Base-by-base conservation (phyloP, 2,113 vertebrate species). In the Callocephalon fimbriatum region DNA sequence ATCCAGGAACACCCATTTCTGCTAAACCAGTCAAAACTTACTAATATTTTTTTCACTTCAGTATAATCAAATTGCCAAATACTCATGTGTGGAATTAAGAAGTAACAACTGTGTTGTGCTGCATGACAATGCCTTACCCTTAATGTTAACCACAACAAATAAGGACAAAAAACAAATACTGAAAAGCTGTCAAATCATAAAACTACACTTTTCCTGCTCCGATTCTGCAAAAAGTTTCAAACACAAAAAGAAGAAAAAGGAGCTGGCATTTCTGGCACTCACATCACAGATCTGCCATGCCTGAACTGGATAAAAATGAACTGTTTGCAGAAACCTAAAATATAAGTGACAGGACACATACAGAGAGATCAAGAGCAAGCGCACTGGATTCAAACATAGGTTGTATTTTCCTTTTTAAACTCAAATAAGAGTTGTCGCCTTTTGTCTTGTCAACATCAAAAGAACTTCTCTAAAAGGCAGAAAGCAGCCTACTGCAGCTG, bases 221-320 rank as follows among this genome's bases (percentile, higher is more conserved):
- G 48, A 91, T 81, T 77, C 65, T 47, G 66, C 82, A 86, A 82
- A 65, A 86, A 81, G 42, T 75, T 90, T 90, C 82, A 66, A 84
- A 82, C 20, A 56, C 12, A 74, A 35, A 61, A 87, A 83, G 53
- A 88, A 86, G 53, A 32, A 72, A 82, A 86, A 66, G 32, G 77
- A 94, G 65, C 56, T 94, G 91, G 88, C 79, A 77, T 54, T 93
- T 94, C 81, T 95, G 87, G 68, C 68, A 71, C 42, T 80, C 61
- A 29, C 40, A 81, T 85, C 54, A 91, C 77, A 81, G 71, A 67
- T 78, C 42, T 95, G 85, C 40, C 68, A 75, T 51, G 45, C 47
- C 89, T 72, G 21, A 70, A 62, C 45, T 62, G 25, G 58, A 88
- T 93, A 85, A 95, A 95, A 96, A 54, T 38, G 74, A 92, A 95